Conservation (phyloP, 1,140 invertebrate genomes). For the Odontomachus brunneus region DNA sequence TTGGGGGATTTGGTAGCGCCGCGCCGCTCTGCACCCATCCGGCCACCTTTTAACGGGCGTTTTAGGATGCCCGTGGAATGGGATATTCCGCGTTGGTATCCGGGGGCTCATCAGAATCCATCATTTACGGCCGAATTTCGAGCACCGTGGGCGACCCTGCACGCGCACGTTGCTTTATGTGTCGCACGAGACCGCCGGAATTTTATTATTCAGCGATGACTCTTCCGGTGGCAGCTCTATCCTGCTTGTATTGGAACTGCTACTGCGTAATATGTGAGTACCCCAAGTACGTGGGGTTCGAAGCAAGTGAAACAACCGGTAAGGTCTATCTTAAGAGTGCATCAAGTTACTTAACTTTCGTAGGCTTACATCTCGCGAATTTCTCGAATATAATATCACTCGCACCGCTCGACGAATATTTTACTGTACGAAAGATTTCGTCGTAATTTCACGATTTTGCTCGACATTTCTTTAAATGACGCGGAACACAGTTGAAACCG, state of each 20-base stretch:
- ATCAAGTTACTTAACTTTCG: too few relatives aligned
- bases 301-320: too few relatives aligned
- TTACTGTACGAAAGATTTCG: neutral
- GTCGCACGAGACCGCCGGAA: neutral
- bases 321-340: too few relatives aligned
- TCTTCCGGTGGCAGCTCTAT: neutral
- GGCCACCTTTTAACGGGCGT: slow-evolving; percentile 46
- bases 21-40: neutral
- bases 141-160: neutral
- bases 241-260: too few relatives aligned
- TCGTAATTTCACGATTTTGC: neutral
- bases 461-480: neutral
- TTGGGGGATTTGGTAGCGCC: slow-evolving; percentile 42
- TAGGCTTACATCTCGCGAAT: neutral
- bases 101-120: slow-evolving; percentile 32
- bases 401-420: too few relatives aligned
- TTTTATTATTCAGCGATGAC: slow-evolving; percentile 37
- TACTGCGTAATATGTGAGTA: neutral
- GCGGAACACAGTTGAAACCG: neutral
- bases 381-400: neutral
- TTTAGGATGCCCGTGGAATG: slow-evolving; percentile 29
- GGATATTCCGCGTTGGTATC: slow-evolving; percentile 39
- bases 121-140: slow-evolving; percentile 43
- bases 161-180: slow-evolving; percentile 9
- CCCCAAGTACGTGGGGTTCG: too few relatives aligned